Conservation (phyloP, 2,888 invertebrate genomes). For the Ichneumoninae sp. region DNA sequence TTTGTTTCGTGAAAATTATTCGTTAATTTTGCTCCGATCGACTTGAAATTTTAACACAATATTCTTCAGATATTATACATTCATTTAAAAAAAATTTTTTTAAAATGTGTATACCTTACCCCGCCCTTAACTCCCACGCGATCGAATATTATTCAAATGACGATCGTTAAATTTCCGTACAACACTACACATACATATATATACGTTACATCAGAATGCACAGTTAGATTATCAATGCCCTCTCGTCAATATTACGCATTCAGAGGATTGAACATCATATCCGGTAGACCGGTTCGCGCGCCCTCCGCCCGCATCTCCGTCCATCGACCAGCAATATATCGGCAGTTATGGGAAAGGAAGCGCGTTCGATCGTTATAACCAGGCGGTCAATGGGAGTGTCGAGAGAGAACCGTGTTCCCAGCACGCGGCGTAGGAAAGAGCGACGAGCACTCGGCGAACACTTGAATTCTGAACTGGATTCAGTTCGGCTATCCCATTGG, state of each 20-base stretch:
- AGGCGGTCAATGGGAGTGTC: conserved; percentile 25
- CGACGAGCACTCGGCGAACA: conserved; percentile 8
- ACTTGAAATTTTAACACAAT: too few relatives aligned
- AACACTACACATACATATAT: not conserved
- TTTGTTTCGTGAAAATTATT: too few relatives aligned
- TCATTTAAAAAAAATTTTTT: too few relatives aligned
- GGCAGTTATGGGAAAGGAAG: conserved; percentile 43
- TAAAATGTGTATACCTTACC: too few relatives aligned
- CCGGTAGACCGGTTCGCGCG: conserved; percentile 9
- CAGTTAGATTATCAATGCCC: conserved; percentile 18
- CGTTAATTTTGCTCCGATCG: too few relatives aligned
- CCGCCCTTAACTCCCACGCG: not conserved
- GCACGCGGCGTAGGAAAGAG: not conserved
- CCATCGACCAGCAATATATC: not conserved
- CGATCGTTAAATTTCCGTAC: not conserved
- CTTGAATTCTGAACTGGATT: conserved; percentile 48
- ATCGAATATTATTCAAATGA: not conserved
- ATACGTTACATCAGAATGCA: not conserved
- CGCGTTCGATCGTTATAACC: conserved; percentile 38
- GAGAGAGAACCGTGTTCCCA: not conserved
- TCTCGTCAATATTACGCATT: conserved; percentile 29
- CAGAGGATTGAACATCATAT: conserved; percentile 23
- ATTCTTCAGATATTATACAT: too few relatives aligned
- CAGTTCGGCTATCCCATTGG: conserved; percentile 8
- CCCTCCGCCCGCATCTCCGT: not conserved